These are phyloP conservation scores for Eulemur macaco DNA, from an alignment of 2,113 vertebrate genomes.

Conservation along the genomic window DNA sequence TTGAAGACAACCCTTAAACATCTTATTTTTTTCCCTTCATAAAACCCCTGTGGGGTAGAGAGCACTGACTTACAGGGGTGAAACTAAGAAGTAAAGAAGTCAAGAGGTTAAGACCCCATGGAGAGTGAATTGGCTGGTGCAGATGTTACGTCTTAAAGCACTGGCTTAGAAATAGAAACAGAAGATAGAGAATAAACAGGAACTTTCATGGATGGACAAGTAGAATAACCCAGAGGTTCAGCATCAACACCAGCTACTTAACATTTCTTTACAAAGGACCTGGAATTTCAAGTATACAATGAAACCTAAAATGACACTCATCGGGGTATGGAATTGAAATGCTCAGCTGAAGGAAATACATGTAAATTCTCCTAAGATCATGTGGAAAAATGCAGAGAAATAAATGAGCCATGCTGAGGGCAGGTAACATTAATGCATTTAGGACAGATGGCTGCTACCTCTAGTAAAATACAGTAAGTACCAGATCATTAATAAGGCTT, in stretches of 20 bases:
- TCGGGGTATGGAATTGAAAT: conserved; percentile 29
- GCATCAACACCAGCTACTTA: conserved; percentile 45
- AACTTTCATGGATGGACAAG: conserved; percentile 52
- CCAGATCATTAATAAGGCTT: neutral
- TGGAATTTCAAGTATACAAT: conserved; percentile 33
- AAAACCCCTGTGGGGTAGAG: conserved; percentile 8
- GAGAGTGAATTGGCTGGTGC: neutral
- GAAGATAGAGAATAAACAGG: conserved; percentile 50
- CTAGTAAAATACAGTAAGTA: neutral
- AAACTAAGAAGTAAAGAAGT: neutral
- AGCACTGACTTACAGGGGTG: neutral
- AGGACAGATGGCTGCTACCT: neutral
- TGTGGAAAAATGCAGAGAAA: neutral
- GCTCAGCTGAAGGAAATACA: neutral
- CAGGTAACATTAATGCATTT: neutral
- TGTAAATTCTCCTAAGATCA: neutral
- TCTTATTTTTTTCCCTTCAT: neutral
- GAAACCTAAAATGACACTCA: conserved; percentile 32
- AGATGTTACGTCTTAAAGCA: conserved; percentile 40
- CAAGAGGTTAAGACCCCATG: conserved; percentile 13
- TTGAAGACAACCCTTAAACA: conserved; percentile 37
- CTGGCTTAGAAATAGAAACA: conserved; percentile 42
- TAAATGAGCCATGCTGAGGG: neutral
- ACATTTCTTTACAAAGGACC: conserved; percentile 30
- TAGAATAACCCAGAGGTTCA: conserved; percentile 47